A percentile compares a stretch with the other conserved stretches of the same genome.
phyloP scores from a whole-genome alignment of 2,113 vertebrate species.

The Phaethornis superciliosus region DNA sequence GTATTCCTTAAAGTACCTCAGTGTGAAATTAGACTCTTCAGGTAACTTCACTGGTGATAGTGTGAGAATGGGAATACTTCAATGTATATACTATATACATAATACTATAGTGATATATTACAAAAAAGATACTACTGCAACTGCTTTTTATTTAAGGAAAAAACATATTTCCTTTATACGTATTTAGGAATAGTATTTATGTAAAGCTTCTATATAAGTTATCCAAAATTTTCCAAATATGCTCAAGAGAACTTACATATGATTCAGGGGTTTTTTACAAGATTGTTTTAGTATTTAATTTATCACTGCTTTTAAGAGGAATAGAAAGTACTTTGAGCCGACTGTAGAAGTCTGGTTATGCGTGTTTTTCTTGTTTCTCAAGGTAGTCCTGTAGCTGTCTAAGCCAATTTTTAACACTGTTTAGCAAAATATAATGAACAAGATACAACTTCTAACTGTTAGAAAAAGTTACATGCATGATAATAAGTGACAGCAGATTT shows the following conservation, averaged over 20 bases:
- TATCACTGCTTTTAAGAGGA: not conserved
- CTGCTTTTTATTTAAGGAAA: not conserved
- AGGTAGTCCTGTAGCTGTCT: conserved; percentile 56
- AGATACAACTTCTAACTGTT: conserved; percentile 60
- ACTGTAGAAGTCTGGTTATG: not conserved
- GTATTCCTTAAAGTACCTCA: not conserved
- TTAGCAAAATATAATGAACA: conserved; percentile 37
- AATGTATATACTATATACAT: too few relatives aligned
- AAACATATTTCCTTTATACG: not conserved
- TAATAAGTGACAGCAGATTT: conserved; percentile 14
- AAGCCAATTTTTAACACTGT: conserved; percentile 45
- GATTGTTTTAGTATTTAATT: not conserved
- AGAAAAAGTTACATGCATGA: conserved; percentile 28
- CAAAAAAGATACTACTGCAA: not conserved
- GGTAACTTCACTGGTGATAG: not conserved
- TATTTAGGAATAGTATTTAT: not conserved
- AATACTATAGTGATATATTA: too few relatives aligned
- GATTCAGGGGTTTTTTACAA: not conserved
- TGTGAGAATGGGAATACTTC: not conserved
- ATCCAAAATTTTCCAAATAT: not conserved
- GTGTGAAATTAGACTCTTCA: not conserved
- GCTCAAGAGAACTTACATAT: not conserved
- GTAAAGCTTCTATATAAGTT: not conserved
- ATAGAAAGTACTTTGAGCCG: not conserved
- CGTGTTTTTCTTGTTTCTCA: conserved; percentile 61